These are phyloP conservation scores for Laticauda laticaudata DNA, from an alignment of 2,113 vertebrate genomes.

Conservation along the genomic window DNA sequence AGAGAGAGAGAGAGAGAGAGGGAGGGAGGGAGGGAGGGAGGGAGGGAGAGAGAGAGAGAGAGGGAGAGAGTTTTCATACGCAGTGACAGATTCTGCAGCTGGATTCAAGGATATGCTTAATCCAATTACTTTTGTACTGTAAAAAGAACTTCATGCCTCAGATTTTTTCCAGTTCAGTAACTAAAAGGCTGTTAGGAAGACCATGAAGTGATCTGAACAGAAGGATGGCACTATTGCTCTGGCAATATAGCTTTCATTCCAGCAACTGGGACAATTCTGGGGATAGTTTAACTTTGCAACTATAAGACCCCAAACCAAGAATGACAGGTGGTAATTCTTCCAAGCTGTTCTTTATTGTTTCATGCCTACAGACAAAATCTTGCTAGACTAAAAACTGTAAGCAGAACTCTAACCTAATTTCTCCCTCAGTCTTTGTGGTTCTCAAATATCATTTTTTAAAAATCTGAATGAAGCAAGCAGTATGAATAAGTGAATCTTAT, in stretches of 20 bases:
- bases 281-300: background rate
- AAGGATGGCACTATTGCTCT: background rate
- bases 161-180: background rate
- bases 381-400: too few species aligned
- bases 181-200: background rate
- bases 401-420: background rate
- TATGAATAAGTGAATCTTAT: constrained; percentile 27
- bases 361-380: too few species aligned
- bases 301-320: too few species aligned
- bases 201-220: background rate
- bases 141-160: background rate
- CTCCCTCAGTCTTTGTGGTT: constrained; percentile 42
- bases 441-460: constrained; percentile 39
- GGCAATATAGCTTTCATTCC: background rate
- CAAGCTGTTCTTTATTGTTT: too few species aligned
- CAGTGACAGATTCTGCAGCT: background rate
- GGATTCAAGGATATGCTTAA: background rate
- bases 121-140: background rate
- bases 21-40: background rate
- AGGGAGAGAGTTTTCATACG: background rate
- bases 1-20: background rate
- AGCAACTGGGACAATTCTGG: background rate
- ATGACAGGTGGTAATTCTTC: too few species aligned
- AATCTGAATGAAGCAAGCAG: constrained; percentile 37
- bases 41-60: background rate